Conservation (phyloP, 1,140 invertebrate genomes). For the Sitobion miscanthi region DNA sequence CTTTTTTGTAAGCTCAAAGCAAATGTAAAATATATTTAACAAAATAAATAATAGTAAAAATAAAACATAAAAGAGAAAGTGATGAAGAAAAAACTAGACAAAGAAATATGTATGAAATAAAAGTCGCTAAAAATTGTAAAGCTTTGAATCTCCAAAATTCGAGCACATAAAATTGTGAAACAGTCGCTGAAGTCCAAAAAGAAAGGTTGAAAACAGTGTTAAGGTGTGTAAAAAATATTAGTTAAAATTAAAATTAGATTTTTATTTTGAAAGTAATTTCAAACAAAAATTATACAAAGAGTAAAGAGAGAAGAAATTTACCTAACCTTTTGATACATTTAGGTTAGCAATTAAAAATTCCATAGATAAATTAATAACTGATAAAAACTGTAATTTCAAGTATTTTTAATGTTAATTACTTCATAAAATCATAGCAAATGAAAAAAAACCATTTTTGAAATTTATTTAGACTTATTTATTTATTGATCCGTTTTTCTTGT, state of each 20-base stretch:
- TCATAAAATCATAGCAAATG: too few relatives aligned
- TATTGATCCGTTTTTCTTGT: too few relatives aligned
- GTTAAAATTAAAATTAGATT: not conserved
- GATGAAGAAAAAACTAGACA: not conserved
- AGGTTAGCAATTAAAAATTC: too few relatives aligned
- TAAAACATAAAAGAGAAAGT: not conserved
- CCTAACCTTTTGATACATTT: too few relatives aligned
- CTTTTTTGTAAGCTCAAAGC: not conserved
- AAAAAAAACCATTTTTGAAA: too few relatives aligned
- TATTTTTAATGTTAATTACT: too few relatives aligned
- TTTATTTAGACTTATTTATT: too few relatives aligned
- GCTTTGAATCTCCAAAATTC: too few relatives aligned
- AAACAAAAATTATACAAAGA: not conserved
- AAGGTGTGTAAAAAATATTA: not conserved
- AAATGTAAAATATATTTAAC: not conserved
- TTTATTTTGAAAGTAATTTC: not conserved
- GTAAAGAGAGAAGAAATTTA: too few relatives aligned
- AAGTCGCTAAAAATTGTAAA: not conserved
- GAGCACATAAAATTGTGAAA: not conserved
- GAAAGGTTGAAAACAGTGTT: not conserved
- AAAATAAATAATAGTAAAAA: not conserved
- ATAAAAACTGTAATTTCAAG: too few relatives aligned
- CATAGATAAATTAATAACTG: too few relatives aligned
- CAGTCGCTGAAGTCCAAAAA: not conserved
- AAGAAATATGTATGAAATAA: not conserved